Base-by-base conservation (phyloP, 2,888 invertebrate species). In the Scaptomyza reducta region DNA sequence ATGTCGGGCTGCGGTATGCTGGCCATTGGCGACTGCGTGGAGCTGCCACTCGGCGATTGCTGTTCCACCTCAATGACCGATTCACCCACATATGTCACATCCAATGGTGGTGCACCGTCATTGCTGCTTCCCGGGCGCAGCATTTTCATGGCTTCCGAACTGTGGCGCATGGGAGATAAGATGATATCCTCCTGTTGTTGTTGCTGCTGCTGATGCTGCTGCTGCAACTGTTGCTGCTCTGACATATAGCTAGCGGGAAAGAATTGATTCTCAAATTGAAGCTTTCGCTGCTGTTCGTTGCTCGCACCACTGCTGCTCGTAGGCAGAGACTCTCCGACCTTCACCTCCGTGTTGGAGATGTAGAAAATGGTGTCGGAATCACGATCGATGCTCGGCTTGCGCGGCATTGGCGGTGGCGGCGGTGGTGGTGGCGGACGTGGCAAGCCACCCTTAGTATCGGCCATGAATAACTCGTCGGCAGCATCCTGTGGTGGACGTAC, bases 321-420 rank as follows among this genome's bases (percentile, higher is more conserved):
- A 41, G 92, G 91, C 14, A 90, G 64, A 0, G 92, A 91, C 50
- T 92, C 92, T 3, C 91, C 90, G 18, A 92, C 92, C 75, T 92
- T 92, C 0, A 92, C 92, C 70, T 92, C 92, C 0, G 92, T 92
- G 55, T 92, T 92, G n/a, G 92, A 92, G 6, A 92, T 92, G 53
- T 92, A 92, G 70, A 92, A 92, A 38, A 92, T 92, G 3, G 92
- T 92, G 60, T 92, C 92, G 0, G 92, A 92, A 51, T 92, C 92
- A 7, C 91, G 84, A 71, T 92, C 91, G 35, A 89, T 89, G 51
- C 57, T 78, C 0, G 82, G 80, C 44, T 85, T 88, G 10, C 74
- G 79, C 3, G 76, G 84, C 35, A 79, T 75, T 13, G 87, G 87
- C 0, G 86, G 87, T 3, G 87, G 89, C 1, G 89, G 87, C 0